Evolutionary conservation across 2,113 vertebrate species (phyloP).

Genomic region (Neotragus moschatus): DNA sequence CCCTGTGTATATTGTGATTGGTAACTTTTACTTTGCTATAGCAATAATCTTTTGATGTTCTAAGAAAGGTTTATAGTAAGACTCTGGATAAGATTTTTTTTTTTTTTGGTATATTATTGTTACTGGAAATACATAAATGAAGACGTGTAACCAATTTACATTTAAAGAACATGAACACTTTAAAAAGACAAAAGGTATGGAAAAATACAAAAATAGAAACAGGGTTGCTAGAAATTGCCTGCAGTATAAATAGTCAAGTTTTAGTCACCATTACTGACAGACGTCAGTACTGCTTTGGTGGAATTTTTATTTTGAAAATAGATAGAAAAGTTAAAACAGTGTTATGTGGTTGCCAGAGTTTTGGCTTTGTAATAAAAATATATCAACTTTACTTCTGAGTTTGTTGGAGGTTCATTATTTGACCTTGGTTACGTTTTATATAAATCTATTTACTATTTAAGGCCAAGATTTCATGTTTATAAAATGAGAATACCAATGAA

Average conservation of each 20-base stretch:
- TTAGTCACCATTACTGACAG: background rate
- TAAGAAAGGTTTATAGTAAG: background rate
- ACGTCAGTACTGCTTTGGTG: background rate
- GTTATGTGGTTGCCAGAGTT: background rate
- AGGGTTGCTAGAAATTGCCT: background rate
- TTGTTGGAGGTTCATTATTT: conserved; percentile 11
- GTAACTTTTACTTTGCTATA: background rate
- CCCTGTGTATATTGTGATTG: background rate
- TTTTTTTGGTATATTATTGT: background rate
- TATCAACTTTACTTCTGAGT: background rate
- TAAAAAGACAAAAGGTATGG: background rate
- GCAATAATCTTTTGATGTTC: background rate
- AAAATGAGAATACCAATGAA: background rate
- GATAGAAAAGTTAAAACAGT: background rate
- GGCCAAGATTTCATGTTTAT: background rate
- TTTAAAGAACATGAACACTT: background rate
- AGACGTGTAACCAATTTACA: background rate
- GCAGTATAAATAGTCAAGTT: background rate
- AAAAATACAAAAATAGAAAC: background rate
- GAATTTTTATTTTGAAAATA: background rate
- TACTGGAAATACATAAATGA: background rate
- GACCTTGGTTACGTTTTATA: conserved; percentile 29
- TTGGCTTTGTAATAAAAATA: background rate
- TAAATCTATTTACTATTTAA: conserved; percentile 43
- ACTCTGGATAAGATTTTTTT: background rate